A percentile compares a stretch with the other conserved stretches of the same genome.
phyloP scores from a whole-genome alignment of 1,140 invertebrate genomes.

The Ceratosolen fusciceps region DNA sequence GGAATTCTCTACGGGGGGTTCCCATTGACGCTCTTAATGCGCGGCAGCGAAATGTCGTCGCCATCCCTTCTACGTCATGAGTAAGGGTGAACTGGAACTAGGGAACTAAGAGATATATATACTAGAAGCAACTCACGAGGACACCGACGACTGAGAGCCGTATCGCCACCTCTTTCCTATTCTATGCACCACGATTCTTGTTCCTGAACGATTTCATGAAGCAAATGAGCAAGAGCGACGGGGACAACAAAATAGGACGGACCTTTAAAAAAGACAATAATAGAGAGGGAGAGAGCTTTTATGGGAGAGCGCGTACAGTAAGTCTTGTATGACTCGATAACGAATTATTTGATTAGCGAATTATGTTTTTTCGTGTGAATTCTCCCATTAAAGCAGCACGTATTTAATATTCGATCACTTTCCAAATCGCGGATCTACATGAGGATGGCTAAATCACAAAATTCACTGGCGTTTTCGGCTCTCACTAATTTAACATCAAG shows the following conservation, averaged over 20 bases:
- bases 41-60: constrained; percentile 61
- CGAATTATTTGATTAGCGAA: constrained; percentile 63
- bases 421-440: no score
- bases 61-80: background rate
- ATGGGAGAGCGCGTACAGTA: background rate
- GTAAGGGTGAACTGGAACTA: constrained; percentile 39
- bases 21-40: constrained; percentile 46
- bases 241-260: background rate
- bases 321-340: constrained; percentile 34
- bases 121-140: background rate
- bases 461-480: constrained; percentile 44
- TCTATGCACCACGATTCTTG: constrained; percentile 1
- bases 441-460: constrained; percentile 38
- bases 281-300: background rate
- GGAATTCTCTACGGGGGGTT: constrained; percentile 67
- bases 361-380: constrained; percentile 64
- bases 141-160: constrained; percentile 26
- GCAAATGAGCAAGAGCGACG: background rate
- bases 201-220: background rate
- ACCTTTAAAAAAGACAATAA: background rate
- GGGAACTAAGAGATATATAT: background rate
- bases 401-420: constrained; percentile 52
- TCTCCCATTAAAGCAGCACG: constrained; percentile 63
- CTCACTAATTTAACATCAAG: constrained; percentile 24
- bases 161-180: constrained; percentile 18